Conservation (phyloP, 2,113 vertebrate species). For the Phainopepla nitens region DNA sequence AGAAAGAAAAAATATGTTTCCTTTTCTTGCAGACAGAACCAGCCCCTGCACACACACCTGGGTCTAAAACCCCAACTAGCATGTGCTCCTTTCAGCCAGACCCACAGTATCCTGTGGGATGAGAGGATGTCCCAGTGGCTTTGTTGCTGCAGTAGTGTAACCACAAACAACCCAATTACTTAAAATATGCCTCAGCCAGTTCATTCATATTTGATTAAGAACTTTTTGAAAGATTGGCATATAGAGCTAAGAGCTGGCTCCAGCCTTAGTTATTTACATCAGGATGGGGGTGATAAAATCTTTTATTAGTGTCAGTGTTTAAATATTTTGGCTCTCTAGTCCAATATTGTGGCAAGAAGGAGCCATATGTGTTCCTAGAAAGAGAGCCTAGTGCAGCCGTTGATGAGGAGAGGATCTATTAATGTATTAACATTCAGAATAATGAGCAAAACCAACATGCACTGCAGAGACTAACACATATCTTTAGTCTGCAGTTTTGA, state of each 20-base stretch:
- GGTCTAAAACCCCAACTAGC: neutral
- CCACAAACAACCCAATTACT: neutral
- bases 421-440: constrained; percentile 41
- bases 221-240: constrained; percentile 13
- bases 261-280: constrained; percentile 35
- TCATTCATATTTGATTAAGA: constrained; percentile 1
- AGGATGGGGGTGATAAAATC: neutral
- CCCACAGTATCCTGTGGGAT: neutral
- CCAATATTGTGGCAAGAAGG: constrained; percentile 53
- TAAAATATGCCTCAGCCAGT: neutral
- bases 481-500: neutral
- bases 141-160: neutral
- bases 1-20: neutral
- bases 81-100: neutral
- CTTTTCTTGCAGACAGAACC: neutral
- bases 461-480: neutral
- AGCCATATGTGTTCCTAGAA: constrained; percentile 60
- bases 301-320: constrained; percentile 38
- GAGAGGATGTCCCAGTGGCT: neutral
- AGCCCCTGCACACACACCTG: neutral
- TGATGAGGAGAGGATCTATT: constrained; percentile 55
- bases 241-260: constrained; percentile 18
- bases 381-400: neutral
- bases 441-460: constrained; percentile 10
- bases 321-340: constrained; percentile 55